Base-by-base conservation (phyloP, 2,888 invertebrate species). In the Lysandra coridon region DNA sequence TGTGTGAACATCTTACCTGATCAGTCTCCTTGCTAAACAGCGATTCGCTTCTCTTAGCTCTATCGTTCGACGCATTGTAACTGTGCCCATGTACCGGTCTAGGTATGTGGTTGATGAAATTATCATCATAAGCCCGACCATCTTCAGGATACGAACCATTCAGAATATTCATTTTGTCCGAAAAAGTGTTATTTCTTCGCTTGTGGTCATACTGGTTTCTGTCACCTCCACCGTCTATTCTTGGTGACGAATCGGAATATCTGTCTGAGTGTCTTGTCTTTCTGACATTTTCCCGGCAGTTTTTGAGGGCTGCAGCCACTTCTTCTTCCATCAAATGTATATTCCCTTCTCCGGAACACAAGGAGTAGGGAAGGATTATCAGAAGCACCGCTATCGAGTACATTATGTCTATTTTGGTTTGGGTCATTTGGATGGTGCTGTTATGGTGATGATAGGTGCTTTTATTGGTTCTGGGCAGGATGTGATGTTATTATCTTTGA, bases 311-410 rank as follows among this genome's bases (percentile, higher is more conserved):
- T 1, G 82, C 82, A 1, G 88, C 87, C 33, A 95, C 87, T 83
- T 95, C 94, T 79, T 92, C 89, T 85, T 92, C 90, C 30, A 95
- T 83, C n/a, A 95, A 82, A 57, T 88, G 89, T 62, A 94, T 91
- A 83, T 95, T 95, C 1, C 93, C 93, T 62, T 93, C 91, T 4
- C 91, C 89, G 1, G 90, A 83, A 81, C 89, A 88, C 2, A 87
- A 86, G 53, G 90, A 81, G 37, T 83, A 84, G 4, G 91, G 89
- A n/a, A 91, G 80, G 7, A 89, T 78, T 3, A 86, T 78, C 6
- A 89, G 81, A 2, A 90, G 80, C 73, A 88, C 33, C 73, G 88
- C 79, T 23, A 84, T 80, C 62, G 80, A 82, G 79, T 86, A 79
- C 92, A 93, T 92, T 78, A 85, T 86, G 57, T 78, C 73, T 76